Evolutionary conservation across 2,797 vertebrate species (phyloP).

Genomic region (Bradypus variegatus): DNA sequence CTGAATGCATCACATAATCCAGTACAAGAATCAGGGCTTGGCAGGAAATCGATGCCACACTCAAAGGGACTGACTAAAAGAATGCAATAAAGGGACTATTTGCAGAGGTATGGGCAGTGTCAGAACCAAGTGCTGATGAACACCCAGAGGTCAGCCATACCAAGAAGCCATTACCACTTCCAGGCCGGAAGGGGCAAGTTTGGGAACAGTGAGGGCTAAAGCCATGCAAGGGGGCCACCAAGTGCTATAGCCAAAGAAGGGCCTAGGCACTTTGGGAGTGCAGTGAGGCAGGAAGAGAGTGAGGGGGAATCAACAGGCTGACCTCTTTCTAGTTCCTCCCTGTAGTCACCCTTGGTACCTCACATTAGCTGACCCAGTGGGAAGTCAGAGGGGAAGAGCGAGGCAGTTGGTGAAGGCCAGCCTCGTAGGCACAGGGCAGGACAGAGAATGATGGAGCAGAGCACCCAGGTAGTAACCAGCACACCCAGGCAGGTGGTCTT

Average conservation of each 20-base stretch:
- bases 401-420: neutral
- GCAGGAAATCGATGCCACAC: neutral
- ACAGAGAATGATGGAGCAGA: too few relatives aligned
- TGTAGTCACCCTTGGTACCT: neutral
- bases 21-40: neutral
- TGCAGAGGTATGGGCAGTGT: neutral
- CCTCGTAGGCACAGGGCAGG: too few relatives aligned
- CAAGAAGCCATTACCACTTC: neutral
- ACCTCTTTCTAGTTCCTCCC: neutral
- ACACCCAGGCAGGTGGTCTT: neutral
- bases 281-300: neutral
- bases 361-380: neutral
- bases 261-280: neutral
- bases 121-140: neutral
- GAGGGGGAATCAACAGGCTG: neutral
- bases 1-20: neutral
- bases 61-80: neutral
- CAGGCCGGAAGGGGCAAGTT: neutral
- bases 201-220: neutral
- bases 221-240: neutral
- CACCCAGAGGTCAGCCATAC: neutral
- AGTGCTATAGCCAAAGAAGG: neutral
- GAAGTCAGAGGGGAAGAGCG: neutral
- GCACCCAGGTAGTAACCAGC: neutral
- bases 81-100: neutral